Evolutionary conservation across 1,140 invertebrate genomes (phyloP), one percentile per base, ranked within the genome.

Genomic region (Drosophila jambulina): DNA sequence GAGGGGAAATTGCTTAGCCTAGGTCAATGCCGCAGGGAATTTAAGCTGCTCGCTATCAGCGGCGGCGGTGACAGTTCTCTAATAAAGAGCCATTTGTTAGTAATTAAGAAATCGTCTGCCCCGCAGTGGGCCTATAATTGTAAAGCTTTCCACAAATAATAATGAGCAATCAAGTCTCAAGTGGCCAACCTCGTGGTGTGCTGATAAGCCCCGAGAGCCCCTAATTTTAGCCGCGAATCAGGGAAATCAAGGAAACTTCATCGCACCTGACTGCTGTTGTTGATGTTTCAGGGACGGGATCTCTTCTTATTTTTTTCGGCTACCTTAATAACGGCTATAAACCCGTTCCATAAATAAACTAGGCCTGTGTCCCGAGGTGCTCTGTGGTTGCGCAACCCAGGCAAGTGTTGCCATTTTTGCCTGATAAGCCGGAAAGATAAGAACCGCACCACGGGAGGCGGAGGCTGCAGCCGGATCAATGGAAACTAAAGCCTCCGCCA

Each of bases 381-480:
- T 29, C 72, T 53, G 38, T 38, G 29, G 56, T 77, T 77, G 74
- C 63, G 75, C 56, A 77, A 77, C 32, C 3, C 2, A 68, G 42
- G 32, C 42, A 77, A n/a, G 63, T 42, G 49, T 68, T 77, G 27
- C 54, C 49, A 57, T 75, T 75, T 51, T 17, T 12, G 19, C 21
- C 63, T 61, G 75, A 77, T 77, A 77, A 77, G 74, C 42, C 29
- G 32, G 0, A 42, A 8, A 69, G 75, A 78, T 77, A 77, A 77
- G 75, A 56, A n/a, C 23, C 10, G n/a, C n/a, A 15, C 23, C 10
- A 46, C n/a, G 36, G 42, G 49, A 54, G 51, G 19, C 15, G 29
- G 29, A 54, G 51, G 21, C 53, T 23, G 46, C 27, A 42, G 34
- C 23, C 32, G 45, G 75, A 40, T 78, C 74, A 54, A 56, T 61